Evolutionary conservation across 2,113 vertebrate genomes (phyloP).

Genomic region (Anguilla rostrata): DNA sequence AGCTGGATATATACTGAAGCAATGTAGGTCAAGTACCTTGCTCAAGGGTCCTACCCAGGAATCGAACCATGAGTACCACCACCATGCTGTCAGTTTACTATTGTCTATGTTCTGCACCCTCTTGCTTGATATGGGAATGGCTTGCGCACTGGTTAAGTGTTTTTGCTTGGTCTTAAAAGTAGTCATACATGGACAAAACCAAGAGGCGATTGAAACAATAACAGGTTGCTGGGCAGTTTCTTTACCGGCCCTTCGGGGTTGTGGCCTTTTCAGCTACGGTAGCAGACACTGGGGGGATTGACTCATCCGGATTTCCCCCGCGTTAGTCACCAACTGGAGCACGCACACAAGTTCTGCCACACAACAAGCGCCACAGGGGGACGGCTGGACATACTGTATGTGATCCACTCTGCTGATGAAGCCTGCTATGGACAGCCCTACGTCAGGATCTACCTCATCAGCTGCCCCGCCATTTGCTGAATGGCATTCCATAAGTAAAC

Average conservation of each 20-base stretch:
- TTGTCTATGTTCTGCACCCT: not conserved
- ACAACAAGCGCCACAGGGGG: conserved; percentile 35
- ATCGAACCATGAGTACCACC: no score
- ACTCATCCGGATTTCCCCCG: conserved; percentile 74
- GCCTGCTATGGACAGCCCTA: conserved; percentile 41
- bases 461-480: conserved; percentile 72
- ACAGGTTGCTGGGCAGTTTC: conserved; percentile 69
- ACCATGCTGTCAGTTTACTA: not conserved
- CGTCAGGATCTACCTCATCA: conserved; percentile 55
- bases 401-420: conserved; percentile 57
- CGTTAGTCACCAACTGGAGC: conserved; percentile 72
- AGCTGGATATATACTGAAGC: no score
- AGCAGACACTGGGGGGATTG: conserved; percentile 64
- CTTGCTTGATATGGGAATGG: not conserved
- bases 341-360: conserved; percentile 61
- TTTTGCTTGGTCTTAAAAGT: not conserved
- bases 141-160: not conserved
- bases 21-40: no score
- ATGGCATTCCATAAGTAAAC: conserved; percentile 62
- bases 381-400: conserved; percentile 44
- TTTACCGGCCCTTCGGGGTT: conserved; percentile 44
- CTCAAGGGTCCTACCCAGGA: no score
- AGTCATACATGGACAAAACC: not conserved
- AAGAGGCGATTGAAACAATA: conserved; percentile 44
- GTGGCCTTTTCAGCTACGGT: conserved; percentile 55